phyloP scores from a whole-genome alignment of 2,888 invertebrate species.

The Iselma pallidipennis region DNA sequence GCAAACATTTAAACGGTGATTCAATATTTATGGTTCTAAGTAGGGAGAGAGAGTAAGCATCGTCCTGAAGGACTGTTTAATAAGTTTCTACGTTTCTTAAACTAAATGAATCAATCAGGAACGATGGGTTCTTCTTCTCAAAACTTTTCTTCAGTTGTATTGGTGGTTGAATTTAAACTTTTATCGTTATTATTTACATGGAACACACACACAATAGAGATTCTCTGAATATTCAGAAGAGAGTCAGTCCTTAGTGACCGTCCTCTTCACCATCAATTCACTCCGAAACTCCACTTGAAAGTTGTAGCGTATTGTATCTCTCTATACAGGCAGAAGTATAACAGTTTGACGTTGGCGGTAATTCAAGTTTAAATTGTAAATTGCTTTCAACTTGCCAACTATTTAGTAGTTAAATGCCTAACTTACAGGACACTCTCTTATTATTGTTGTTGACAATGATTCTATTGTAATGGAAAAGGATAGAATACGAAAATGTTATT shows the following conservation, averaged over 20 bases:
- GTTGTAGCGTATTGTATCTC: neutral
- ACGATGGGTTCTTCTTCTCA: too few relatives aligned
- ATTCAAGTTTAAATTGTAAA: conserved; percentile 24
- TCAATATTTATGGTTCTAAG: conserved; percentile 16
- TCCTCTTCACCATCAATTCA: neutral
- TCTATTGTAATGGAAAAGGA: neutral
- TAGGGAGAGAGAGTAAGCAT: neutral
- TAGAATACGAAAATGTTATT: too few relatives aligned
- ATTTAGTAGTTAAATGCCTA: neutral
- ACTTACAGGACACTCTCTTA: neutral
- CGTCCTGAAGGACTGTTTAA: neutral
- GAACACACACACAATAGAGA: neutral
- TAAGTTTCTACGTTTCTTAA: neutral
- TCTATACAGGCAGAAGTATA: neutral
- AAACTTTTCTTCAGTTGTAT: too few relatives aligned
- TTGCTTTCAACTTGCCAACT: neutral
- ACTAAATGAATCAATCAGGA: neutral
- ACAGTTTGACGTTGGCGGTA: neutral
- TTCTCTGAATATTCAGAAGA: neutral
- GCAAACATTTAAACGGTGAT: conserved; percentile 33
- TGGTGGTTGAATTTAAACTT: neutral
- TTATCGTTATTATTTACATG: neutral
- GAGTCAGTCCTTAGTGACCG: neutral
- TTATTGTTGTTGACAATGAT: conserved; percentile 10
- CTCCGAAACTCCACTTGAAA: neutral